Conservation (phyloP, 1,140 invertebrate species). For the Hycleus phaleratus region DNA sequence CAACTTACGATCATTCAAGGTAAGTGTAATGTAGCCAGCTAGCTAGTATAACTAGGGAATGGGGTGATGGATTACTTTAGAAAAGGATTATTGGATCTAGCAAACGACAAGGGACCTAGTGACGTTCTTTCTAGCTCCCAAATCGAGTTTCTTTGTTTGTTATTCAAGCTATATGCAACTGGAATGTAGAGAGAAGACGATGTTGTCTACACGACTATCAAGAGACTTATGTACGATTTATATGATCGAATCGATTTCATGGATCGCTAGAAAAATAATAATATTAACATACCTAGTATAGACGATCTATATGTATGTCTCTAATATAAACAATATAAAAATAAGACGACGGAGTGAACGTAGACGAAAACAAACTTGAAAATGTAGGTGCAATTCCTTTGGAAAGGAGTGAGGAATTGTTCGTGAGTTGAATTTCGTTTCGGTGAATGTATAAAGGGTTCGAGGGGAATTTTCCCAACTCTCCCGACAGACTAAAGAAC, state of each 20-base stretch:
- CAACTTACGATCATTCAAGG: constrained; percentile 83
- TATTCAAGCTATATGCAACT: constrained; percentile 16
- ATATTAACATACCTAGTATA: constrained; percentile 31
- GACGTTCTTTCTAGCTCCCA: constrained; percentile 2
- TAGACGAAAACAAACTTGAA: constrained; percentile 32
- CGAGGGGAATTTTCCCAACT: too few species aligned
- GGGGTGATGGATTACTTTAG: constrained; percentile 27
- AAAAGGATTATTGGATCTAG: constrained; percentile 31
- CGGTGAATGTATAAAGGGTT: constrained; percentile 4
- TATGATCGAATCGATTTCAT: constrained; percentile 27
- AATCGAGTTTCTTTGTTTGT: constrained; percentile 30
- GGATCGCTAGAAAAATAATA: constrained; percentile 39
- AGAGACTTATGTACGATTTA: neutral
- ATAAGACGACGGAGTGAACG: constrained; percentile 2
- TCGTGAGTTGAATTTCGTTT: constrained; percentile 32
- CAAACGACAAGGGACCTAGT: constrained; percentile 24
- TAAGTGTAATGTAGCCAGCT: constrained; percentile 40
- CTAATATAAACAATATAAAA: constrained; percentile 38
- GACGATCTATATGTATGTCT: neutral
- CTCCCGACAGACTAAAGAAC: constrained; percentile 30
- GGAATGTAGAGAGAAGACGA: neutral
- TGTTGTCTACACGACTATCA: too few species aligned
- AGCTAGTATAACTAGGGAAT: neutral
- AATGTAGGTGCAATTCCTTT: constrained; percentile 33
- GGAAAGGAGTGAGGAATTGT: constrained; percentile 34